These are phyloP conservation scores for Glyphotaelius pellucidus DNA, from an alignment of 2,888 invertebrate species.

Conservation along the genomic window DNA sequence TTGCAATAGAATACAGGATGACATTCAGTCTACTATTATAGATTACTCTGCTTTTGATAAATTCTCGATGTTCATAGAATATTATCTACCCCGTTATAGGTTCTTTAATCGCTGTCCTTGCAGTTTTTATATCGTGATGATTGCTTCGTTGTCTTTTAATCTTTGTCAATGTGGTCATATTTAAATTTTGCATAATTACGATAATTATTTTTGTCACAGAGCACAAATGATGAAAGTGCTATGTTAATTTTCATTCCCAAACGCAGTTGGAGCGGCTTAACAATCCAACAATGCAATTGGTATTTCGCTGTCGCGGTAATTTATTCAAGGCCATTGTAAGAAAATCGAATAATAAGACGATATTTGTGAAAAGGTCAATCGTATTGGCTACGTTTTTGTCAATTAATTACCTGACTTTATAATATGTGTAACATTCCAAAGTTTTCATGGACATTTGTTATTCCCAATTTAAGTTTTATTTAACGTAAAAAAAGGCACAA, in stretches of 20 bases:
- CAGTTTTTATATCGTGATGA: neutral
- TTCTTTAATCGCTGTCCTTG: neutral
- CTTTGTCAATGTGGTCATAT: neutral
- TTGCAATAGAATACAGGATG: neutral
- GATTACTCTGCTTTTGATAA: too few relatives aligned
- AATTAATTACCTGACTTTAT: neutral
- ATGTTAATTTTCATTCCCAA: neutral
- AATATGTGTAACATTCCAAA: too few relatives aligned
- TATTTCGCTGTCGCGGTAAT: neutral
- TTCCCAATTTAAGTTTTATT: too few relatives aligned
- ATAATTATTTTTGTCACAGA: slow-evolving; percentile 7
- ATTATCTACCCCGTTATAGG: too few relatives aligned
- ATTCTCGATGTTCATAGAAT: too few relatives aligned
- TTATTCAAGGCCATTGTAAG: neutral
- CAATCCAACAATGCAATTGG: neutral
- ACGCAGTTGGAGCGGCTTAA: neutral
- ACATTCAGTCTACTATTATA: too few relatives aligned
- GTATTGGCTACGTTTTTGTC: neutral
- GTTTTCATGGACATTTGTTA: neutral
- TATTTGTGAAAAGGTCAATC: neutral
- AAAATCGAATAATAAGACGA: neutral
- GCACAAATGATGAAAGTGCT: neutral
- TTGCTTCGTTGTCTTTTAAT: neutral
- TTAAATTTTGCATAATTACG: neutral
- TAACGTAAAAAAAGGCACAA: too few relatives aligned